Evolutionary conservation across 2,797 vertebrate genomes (phyloP).

Genomic region (Phataginus tetradactyla): DNA sequence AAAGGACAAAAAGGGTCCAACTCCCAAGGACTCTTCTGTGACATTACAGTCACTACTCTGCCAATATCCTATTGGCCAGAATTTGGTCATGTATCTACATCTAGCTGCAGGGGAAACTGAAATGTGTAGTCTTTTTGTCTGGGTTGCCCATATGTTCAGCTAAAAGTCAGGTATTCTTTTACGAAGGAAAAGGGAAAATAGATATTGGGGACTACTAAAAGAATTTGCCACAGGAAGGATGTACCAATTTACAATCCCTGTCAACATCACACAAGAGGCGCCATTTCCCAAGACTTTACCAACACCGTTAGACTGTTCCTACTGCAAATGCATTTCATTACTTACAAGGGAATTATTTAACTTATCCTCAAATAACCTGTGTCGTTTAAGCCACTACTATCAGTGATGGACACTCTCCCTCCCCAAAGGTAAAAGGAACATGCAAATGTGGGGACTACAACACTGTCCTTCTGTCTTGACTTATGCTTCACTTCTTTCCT

Average conservation of each 20-base stretch:
- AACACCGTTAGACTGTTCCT: neutral
- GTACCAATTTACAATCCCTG: neutral
- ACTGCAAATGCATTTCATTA: neutral
- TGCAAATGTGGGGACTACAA: neutral
- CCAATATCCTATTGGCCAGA: neutral
- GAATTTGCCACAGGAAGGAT: neutral
- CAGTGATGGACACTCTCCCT: neutral
- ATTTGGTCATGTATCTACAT: neutral
- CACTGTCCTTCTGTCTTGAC: neutral
- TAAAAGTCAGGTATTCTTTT: conserved; percentile 18
- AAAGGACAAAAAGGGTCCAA: neutral
- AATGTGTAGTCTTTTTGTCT: neutral
- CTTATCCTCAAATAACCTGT: neutral
- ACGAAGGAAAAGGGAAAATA: neutral
- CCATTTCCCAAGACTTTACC: neutral
- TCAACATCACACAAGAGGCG: neutral
- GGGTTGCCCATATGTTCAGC: neutral
- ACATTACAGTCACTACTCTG: neutral
- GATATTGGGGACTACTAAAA: neutral
- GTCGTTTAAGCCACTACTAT: neutral
- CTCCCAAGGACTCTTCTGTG: neutral
- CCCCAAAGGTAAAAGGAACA: neutral
- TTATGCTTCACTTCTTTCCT: neutral
- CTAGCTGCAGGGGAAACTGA: neutral
- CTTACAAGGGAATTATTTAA: neutral